A percentile compares a stretch with the other conserved stretches of the same genome.
Conservation (phyloP, 2,113 vertebrate genomes). For the Ammodytes marinus region DNA sequence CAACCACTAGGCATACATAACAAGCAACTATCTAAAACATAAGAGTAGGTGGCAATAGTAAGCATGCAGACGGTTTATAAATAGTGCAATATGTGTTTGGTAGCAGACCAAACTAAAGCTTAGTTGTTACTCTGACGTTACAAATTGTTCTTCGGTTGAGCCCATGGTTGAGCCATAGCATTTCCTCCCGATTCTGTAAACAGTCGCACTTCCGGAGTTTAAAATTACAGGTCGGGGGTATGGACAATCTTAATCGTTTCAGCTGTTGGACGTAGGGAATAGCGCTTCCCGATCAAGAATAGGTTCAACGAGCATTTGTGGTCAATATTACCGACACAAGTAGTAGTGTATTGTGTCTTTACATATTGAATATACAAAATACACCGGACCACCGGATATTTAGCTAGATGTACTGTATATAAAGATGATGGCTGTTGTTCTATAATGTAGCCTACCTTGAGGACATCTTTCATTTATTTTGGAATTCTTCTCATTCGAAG, state of each 20-base stretch:
- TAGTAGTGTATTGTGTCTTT: neutral
- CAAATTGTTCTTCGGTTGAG: neutral
- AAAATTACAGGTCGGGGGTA: constrained; percentile 34
- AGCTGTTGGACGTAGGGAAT: neutral
- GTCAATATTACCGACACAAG: neutral
- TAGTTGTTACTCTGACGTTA: neutral
- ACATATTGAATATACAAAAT: neutral
- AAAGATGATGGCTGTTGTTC: too few species aligned
- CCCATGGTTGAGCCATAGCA: neutral
- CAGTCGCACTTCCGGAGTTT: constrained; percentile 60
- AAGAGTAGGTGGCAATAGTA: too few species aligned
- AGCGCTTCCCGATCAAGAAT: neutral
- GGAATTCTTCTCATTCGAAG: too few species aligned
- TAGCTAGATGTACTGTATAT: too few species aligned
- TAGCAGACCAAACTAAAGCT: neutral
- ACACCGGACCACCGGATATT: constrained; percentile 12
- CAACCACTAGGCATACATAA: neutral
- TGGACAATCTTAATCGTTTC: constrained; percentile 48
- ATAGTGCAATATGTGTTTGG: accelerated
- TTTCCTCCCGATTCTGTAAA: constrained; percentile 58
- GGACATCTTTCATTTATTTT: too few species aligned
- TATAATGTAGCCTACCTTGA: too few species aligned
- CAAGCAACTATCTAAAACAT: accelerated
- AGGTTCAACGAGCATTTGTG: accelerated
- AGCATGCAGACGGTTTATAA: too few species aligned